Evolutionary conservation across 2,888 invertebrate genomes (phyloP).

Genomic region (Colostygia pectinataria): DNA sequence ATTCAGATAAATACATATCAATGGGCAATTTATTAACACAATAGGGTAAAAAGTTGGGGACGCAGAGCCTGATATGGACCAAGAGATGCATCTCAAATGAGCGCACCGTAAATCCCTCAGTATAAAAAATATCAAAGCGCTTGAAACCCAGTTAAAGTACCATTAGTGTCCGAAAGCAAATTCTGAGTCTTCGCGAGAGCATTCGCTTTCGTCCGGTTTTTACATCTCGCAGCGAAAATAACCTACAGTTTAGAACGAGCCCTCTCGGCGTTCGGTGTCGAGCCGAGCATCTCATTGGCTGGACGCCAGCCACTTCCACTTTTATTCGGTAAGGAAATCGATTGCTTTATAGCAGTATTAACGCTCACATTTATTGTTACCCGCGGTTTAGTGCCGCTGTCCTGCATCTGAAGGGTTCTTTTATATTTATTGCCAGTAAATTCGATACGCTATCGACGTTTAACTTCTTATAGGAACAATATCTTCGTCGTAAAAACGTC

Average conservation of each 20-base stretch:
- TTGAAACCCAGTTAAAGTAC: constrained; percentile 58
- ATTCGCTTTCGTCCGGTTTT: constrained; percentile 69
- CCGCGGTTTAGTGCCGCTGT: constrained; percentile 60
- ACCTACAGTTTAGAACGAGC: constrained; percentile 56
- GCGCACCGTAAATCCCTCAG: constrained; percentile 55
- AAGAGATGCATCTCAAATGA: constrained; percentile 49
- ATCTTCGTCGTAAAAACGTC: constrained; percentile 35
- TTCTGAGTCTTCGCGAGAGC: constrained; percentile 64
- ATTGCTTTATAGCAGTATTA: constrained; percentile 73
- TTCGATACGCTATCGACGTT: constrained; percentile 46
- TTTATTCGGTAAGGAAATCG: constrained; percentile 70
- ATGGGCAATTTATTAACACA: not conserved
- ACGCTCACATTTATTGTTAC: constrained; percentile 68
- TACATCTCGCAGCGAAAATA: constrained; percentile 65
- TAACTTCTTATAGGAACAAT: constrained; percentile 44
- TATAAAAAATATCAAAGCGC: constrained; percentile 46
- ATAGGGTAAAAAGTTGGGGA: not conserved
- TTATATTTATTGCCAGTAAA: constrained; percentile 66
- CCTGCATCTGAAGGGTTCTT: constrained; percentile 61
- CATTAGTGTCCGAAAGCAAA: constrained; percentile 65
- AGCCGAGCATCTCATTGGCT: constrained; percentile 68
- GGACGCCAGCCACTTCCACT: constrained; percentile 65
- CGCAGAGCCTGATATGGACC: constrained; percentile 22
- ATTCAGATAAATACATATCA: constrained; percentile 12
- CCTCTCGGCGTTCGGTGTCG: constrained; percentile 51